Conservation (phyloP, 2,113 vertebrate genomes). For the Paraplagusia blochii region DNA sequence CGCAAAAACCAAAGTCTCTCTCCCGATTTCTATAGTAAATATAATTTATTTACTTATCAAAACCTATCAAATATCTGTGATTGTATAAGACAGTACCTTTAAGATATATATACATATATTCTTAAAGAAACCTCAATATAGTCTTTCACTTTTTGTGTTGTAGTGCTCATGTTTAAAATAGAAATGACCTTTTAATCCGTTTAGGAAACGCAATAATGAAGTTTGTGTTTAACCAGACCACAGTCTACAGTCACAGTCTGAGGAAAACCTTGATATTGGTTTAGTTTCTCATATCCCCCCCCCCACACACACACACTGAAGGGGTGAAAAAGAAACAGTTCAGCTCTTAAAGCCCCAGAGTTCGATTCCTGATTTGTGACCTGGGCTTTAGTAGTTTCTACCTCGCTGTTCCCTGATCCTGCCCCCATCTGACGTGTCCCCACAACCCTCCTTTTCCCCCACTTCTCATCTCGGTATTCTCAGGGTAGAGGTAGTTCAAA, state of each 20-base stretch:
- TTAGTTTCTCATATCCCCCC: constrained; percentile 1
- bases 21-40: too few relatives aligned
- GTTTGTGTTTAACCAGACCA: too few relatives aligned
- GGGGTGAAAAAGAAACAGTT: constrained; percentile 14
- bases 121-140: too few relatives aligned
- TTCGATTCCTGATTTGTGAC: constrained; percentile 46
- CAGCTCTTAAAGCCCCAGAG: constrained; percentile 11
- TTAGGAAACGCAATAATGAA: too few relatives aligned
- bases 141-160: too few relatives aligned
- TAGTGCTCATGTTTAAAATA: too few relatives aligned
- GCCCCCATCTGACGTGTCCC: constrained; percentile 30
- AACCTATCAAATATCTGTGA: too few relatives aligned
- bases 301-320: constrained; percentile 7
- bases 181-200: too few relatives aligned
- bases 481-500: constrained; percentile 69
- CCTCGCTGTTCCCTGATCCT: constrained; percentile 44
- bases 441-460: constrained; percentile 12
- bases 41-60: too few relatives aligned
- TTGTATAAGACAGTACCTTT: too few relatives aligned
- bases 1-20: too few relatives aligned
- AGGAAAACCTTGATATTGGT: constrained; percentile 4
- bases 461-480: constrained; percentile 59
- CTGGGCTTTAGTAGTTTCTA: constrained; percentile 62
- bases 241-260: not conserved
- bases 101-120: too few relatives aligned